Evolutionary conservation across 2,888 invertebrate genomes (phyloP), one percentile per base, ranked within the genome.

Genomic region (Acholoe squamosa): DNA sequence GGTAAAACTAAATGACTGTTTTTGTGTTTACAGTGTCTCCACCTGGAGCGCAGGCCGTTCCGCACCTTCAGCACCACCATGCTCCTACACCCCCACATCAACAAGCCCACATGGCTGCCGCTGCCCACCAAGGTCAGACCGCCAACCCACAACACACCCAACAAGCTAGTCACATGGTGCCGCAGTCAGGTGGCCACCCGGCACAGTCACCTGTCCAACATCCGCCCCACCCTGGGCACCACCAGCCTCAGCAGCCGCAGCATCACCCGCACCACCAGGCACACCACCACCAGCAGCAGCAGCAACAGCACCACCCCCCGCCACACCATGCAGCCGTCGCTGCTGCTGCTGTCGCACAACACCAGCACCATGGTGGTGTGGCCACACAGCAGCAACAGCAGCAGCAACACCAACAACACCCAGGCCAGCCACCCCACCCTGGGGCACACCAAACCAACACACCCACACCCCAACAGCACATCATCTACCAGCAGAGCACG

Each of bases 101-200:
- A 54, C 89, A 76, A 14, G 54, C 84, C 84, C 90, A 90, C 76
- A 28, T 90, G 51, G 43, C 86, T 12, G 22, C 80, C 51, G 76
- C 71, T 1, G 76, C 43, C n/a, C 61, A 56, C 25, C 67, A 61
- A n/a, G n/a, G 16, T 5, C 86, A 52, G 67, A 14, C 84, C 34
- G 54, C 90, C 67, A 80, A 51, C 34, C 84, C 84, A 1, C 90
- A 90, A 33, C 90, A 90, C 77, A 76, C 71, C 52, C 89, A 89
- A 51, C 76, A 67, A 33, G 28, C 90, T 90, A 90, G 90, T 90
- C 90, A 90, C 28, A 86, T 90, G 67, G 84, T 61, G 84, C 84
- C 90, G 33, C 84, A 84, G 90, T 43, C 84, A 33, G 84, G 52
- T 7, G 84, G 56, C 90, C 90, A 51, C 86, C 90, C 84, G 51